Conservation (phyloP, 2,888 invertebrate species). For the Aspidapion aeneum region DNA sequence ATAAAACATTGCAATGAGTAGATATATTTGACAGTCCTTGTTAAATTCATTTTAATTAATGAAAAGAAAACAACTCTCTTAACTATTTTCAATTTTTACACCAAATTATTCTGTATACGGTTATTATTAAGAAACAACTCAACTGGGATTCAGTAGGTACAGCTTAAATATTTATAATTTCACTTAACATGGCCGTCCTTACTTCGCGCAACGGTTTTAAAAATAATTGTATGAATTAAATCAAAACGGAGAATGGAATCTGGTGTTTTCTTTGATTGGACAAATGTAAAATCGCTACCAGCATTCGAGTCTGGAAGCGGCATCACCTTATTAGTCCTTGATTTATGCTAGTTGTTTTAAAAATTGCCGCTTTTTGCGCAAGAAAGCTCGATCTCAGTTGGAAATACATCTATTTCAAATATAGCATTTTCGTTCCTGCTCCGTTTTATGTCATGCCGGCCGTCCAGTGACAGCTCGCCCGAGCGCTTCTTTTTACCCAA, state of each 20-base stretch:
- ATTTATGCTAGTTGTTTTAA: slow-evolving; percentile 20
- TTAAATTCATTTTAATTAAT: too few species aligned
- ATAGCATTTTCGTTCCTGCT: too few species aligned
- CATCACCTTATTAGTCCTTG: slow-evolving; percentile 28
- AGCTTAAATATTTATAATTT: neutral
- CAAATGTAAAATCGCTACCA: slow-evolving; percentile 30
- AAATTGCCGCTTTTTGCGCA: neutral
- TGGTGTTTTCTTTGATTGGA: slow-evolving; percentile 28
- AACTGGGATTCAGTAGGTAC: neutral
- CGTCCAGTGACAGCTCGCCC: too few species aligned
- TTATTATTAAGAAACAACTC: neutral
- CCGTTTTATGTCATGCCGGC: too few species aligned
- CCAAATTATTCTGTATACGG: neutral
- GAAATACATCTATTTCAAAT: neutral
- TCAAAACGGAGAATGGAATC: slow-evolving; percentile 20
- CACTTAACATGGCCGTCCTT: neutral
- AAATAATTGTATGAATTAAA: slow-evolving; percentile 13
- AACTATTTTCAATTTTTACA: too few species aligned
- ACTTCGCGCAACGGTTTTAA: too few species aligned
- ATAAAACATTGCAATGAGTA: too few species aligned
- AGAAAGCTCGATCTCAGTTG: neutral
- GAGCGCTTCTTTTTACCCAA: too few species aligned
- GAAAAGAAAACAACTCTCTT: too few species aligned
- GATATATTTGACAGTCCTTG: too few species aligned
- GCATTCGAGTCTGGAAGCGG: slow-evolving; percentile 25